Evolutionary conservation across 2,888 invertebrate genomes (phyloP).

Genomic region (Ectobius pallidus): DNA sequence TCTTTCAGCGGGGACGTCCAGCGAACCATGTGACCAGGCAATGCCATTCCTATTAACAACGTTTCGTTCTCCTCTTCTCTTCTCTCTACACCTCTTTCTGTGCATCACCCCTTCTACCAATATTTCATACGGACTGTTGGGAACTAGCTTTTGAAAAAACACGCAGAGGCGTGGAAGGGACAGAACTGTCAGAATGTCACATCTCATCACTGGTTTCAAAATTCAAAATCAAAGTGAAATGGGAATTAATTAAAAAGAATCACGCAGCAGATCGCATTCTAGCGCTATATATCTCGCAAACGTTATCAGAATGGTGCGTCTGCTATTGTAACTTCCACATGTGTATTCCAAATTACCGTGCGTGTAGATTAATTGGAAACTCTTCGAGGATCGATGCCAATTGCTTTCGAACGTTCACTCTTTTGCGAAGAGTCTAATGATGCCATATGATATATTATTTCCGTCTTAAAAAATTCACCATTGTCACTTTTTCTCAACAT

Average conservation of each 20-base stretch:
- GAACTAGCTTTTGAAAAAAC: background rate
- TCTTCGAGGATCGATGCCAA: background rate
- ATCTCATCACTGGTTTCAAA: slow-evolving; percentile 12
- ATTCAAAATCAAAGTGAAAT: slow-evolving; percentile 26
- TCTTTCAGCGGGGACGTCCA: slow-evolving; percentile 25
- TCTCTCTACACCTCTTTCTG: background rate
- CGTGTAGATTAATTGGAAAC: no score
- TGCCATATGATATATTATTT: background rate
- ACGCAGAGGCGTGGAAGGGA: background rate
- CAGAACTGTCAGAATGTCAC: slow-evolving; percentile 10
- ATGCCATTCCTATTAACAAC: background rate
- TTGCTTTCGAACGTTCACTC: background rate
- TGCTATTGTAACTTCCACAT: background rate
- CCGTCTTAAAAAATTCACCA: background rate
- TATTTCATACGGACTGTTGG: background rate
- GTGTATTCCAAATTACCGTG: background rate
- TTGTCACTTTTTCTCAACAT: background rate
- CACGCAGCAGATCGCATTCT: background rate
- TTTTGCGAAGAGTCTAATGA: background rate
- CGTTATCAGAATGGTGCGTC: background rate
- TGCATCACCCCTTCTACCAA: background rate
- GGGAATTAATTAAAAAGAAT: slow-evolving; percentile 19
- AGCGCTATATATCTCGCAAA: background rate
- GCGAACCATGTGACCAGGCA: background rate
- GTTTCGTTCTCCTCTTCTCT: background rate